Evolutionary conservation across 2,888 invertebrate genomes (phyloP).

Genomic region (Drosophila subsilvestris): DNA sequence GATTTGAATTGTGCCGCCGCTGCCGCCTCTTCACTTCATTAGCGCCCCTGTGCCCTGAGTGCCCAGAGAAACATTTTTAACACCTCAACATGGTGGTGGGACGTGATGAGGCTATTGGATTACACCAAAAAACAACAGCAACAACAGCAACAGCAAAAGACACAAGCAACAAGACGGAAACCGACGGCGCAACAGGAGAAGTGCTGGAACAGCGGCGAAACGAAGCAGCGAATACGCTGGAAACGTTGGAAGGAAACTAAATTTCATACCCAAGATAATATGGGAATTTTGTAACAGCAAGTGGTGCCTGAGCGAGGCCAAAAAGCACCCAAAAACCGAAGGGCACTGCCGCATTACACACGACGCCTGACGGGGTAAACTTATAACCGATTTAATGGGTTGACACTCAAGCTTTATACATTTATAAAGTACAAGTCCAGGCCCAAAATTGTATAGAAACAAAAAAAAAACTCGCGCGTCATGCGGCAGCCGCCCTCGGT

Average conservation of each 20-base stretch:
- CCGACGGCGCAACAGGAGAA: background rate
- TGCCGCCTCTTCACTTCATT: constrained; percentile 55
- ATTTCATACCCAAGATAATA: too few relatives aligned
- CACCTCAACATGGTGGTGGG: constrained; percentile 56
- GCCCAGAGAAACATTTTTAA: constrained; percentile 47
- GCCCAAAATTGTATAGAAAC: too few relatives aligned
- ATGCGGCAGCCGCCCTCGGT: background rate
- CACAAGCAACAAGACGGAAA: background rate
- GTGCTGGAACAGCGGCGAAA: background rate
- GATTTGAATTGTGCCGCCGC: constrained; percentile 34
- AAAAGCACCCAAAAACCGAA: too few relatives aligned
- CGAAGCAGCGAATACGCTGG: background rate
- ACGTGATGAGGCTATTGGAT: constrained; percentile 74
- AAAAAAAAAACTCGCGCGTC: background rate
- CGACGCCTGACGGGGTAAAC: background rate
- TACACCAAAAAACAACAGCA: constrained; percentile 34
- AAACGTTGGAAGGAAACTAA: background rate
- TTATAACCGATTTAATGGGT: background rate
- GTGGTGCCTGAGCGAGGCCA: too few relatives aligned
- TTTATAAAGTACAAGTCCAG: too few relatives aligned
- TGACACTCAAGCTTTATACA: background rate
- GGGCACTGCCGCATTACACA: too few relatives aligned
- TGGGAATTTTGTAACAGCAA: too few relatives aligned
- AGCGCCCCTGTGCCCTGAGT: constrained; percentile 49
- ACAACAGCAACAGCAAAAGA: background rate